These are phyloP conservation scores for Sinhomidia bicolor DNA, from an alignment of 2,888 invertebrate species.

Conservation along the genomic window DNA sequence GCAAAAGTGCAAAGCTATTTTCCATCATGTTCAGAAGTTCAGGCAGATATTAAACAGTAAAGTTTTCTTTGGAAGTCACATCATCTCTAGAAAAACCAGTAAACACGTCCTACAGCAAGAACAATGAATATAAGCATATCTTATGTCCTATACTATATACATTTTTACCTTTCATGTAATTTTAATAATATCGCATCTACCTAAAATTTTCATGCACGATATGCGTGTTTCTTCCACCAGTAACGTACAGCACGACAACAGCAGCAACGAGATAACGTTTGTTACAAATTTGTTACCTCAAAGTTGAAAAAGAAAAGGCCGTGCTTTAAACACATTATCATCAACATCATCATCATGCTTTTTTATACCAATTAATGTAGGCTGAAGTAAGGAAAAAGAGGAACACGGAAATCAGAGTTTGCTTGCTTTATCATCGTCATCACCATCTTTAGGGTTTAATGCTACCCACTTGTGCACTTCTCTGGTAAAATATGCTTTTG, in stretches of 20 bases:
- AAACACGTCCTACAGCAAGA: background rate
- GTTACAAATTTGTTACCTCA: no score
- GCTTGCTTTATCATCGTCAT: background rate
- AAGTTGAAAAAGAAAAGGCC: no score
- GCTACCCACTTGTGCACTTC: background rate
- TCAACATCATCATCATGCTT: no score
- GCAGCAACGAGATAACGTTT: no score
- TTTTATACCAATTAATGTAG: no score
- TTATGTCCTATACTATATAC: background rate
- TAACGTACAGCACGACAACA: background rate
- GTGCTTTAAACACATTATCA: no score
- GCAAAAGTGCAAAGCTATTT: no score
- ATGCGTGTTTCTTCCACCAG: background rate
- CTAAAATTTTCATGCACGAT: background rate
- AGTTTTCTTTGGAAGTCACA: background rate
- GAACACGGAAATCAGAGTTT: background rate
- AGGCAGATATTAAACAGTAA: no score
- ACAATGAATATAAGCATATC: background rate
- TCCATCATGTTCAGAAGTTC: no score
- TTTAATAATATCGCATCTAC: background rate
- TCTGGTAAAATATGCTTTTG: background rate
- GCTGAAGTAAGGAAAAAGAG: background rate
- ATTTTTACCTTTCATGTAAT: background rate
- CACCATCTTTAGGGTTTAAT: background rate
- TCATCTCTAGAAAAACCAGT: background rate